Percentiles rank a stretch among this genome's conserved stretches.
phyloP scores from a whole-genome alignment of 1,140 invertebrate genomes.

The Phymastichus coffea region DNA sequence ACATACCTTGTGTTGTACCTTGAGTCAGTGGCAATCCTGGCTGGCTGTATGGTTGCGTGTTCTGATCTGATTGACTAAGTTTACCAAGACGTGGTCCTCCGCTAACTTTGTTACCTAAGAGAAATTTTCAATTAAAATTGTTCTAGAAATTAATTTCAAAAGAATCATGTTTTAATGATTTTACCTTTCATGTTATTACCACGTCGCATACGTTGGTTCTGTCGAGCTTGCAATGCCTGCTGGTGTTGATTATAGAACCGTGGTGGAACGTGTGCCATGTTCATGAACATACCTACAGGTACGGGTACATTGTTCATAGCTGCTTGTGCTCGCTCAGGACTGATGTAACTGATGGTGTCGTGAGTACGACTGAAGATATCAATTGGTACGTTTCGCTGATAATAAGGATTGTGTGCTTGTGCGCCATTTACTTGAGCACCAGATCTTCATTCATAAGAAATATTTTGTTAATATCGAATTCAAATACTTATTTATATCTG shows the following conservation, averaged over 20 bases:
- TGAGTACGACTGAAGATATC: slow-evolving; percentile 71
- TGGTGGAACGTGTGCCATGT: slow-evolving; percentile 86
- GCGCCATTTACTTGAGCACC: slow-evolving; percentile 57
- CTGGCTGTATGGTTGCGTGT: slow-evolving; percentile 65
- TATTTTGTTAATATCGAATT: neutral
- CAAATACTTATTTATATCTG: too few relatives aligned
- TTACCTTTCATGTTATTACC: slow-evolving; percentile 37
- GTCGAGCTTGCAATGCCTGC: slow-evolving; percentile 65
- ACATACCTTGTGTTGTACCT: slow-evolving; percentile 70
- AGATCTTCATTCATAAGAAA: slow-evolving; percentile 57
- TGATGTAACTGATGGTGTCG: slow-evolving; percentile 93
- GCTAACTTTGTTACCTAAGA: slow-evolving; percentile 9
- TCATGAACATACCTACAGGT: slow-evolving; percentile 94
- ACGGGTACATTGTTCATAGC: slow-evolving; percentile 80
- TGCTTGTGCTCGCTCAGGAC: slow-evolving; percentile 78
- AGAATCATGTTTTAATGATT: neutral
- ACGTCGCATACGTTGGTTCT: slow-evolving; percentile 50
- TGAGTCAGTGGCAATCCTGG: slow-evolving; percentile 64
- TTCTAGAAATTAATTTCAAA: too few relatives aligned
- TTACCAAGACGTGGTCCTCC: slow-evolving; percentile 44
- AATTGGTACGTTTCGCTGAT: slow-evolving; percentile 55
- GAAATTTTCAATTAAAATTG: neutral
- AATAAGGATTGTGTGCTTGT: slow-evolving; percentile 54
- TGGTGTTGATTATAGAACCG: slow-evolving; percentile 84
- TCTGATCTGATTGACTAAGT: slow-evolving; percentile 52